These are phyloP conservation scores for Mechanitis mazaeus DNA, from an alignment of 2,888 invertebrate genomes.

Conservation along the genomic window DNA sequence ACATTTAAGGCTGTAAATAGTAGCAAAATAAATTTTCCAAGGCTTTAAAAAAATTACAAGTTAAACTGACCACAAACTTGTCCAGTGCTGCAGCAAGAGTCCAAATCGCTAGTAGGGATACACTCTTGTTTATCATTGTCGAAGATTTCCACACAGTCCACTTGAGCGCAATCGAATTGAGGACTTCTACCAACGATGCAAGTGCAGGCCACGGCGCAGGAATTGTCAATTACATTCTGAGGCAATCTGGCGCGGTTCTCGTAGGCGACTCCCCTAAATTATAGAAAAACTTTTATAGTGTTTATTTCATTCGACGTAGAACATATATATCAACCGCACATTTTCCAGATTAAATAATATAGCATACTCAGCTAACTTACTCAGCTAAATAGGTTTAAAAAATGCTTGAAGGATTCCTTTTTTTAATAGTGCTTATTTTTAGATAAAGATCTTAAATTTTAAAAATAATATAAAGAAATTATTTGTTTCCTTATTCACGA, in stretches of 20 bases:
- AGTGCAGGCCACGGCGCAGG: slow-evolving; percentile 60
- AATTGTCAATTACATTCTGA: slow-evolving; percentile 50
- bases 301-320: not conserved
- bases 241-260: slow-evolving; percentile 47
- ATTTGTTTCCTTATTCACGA: no score
- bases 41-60: not conserved
- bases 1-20: no score
- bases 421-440: no score
- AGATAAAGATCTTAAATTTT: no score
- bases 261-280: slow-evolving; percentile 58
- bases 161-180: slow-evolving; percentile 59
- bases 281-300: not conserved
- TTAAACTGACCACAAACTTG: slow-evolving; percentile 56
- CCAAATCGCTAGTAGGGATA: slow-evolving; percentile 52
- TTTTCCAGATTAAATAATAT: no score
- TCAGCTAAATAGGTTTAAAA: no score
- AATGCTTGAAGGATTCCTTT: no score
- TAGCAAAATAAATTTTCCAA: no score
- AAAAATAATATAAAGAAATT: no score
- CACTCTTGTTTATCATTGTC: slow-evolving; percentile 55
- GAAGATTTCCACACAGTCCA: slow-evolving; percentile 63
- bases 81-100: slow-evolving; percentile 59
- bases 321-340: no score
- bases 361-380: no score
- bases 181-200: slow-evolving; percentile 47